Evolutionary conservation across 2,888 invertebrate species (phyloP).

Genomic region (Drosophila tripunctata): DNA sequence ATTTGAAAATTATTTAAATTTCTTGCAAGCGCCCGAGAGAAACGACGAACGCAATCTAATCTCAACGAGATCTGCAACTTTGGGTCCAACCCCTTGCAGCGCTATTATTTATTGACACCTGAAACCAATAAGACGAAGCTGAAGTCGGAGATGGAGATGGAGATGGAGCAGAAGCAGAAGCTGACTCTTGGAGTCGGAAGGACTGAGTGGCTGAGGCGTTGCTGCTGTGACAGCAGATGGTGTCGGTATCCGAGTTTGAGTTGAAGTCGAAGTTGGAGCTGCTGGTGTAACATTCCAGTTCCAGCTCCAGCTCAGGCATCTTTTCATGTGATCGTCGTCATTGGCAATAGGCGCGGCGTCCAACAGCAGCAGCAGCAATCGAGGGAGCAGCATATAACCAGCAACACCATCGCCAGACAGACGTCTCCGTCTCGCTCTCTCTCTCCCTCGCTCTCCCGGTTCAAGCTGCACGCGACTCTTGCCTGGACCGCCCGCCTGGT

Average conservation of each 20-base stretch:
- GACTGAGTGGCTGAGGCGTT: constrained; percentile 67
- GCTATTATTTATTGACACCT: constrained; percentile 83
- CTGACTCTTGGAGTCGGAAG: constrained; percentile 1
- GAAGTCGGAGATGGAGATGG: not conserved
- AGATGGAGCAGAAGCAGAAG: constrained; percentile 19
- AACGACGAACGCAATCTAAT: constrained; percentile 60
- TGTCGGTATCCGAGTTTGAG: constrained; percentile 59
- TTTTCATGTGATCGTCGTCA: constrained; percentile 50
- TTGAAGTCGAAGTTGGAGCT: constrained; percentile 21
- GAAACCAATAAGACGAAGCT: constrained; percentile 75
- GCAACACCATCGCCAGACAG: constrained; percentile 48
- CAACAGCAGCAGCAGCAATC: constrained; percentile 16
- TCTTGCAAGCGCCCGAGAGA: constrained; percentile 6
- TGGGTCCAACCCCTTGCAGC: constrained; percentile 29
- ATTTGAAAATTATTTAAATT: constrained; percentile 74
- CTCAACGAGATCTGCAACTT: constrained; percentile 80
- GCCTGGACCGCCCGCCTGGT: constrained; percentile 67
- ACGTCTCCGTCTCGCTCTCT: constrained; percentile 8
- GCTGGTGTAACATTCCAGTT: constrained; percentile 61
- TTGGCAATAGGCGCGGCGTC: constrained; percentile 41
- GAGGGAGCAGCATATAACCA: constrained; percentile 37
- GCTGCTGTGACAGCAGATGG: constrained; percentile 70
- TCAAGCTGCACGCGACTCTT: constrained; percentile 70
- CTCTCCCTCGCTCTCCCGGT: too few species aligned
- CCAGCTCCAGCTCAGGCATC: constrained; percentile 57